Conservation (phyloP, 2,797 vertebrate genomes). For the Tarsius wallacei region DNA sequence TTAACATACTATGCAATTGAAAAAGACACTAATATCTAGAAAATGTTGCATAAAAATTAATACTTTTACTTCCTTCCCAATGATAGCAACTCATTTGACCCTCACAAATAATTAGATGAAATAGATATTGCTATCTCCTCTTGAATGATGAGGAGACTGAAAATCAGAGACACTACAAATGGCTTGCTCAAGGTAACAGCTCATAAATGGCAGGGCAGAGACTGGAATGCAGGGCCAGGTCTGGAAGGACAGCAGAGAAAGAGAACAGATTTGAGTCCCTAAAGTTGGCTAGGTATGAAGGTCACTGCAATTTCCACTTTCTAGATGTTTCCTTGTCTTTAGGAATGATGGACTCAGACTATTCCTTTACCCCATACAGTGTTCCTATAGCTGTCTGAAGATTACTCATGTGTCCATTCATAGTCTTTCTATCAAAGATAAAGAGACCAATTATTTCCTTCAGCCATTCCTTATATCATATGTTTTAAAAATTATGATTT, state of each 20-base stretch:
- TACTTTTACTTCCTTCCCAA: background rate
- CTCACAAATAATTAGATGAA: background rate
- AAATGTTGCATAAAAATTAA: background rate
- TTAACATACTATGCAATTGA: background rate
- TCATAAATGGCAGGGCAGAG: background rate
- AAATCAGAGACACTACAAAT: background rate
- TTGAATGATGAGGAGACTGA: background rate
- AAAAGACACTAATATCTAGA: background rate
- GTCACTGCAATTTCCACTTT: background rate
- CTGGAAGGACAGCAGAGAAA: background rate
- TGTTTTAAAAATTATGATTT: background rate
- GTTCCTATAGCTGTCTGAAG: background rate
- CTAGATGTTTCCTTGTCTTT: background rate
- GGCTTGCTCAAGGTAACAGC: background rate
- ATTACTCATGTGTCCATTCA: background rate
- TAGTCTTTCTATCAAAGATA: background rate
- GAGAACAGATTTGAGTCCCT: background rate
- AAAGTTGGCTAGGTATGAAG: background rate
- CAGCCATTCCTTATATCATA: background rate
- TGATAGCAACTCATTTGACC: background rate
- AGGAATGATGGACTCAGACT: background rate
- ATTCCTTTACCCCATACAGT: background rate
- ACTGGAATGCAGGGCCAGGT: background rate
- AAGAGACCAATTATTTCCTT: background rate
- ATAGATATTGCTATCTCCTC: background rate